Percentiles rank a stretch among this genome's conserved stretches.
phyloP scores from a whole-genome alignment of 2,797 vertebrate genomes.

The Danionella dracula region DNA sequence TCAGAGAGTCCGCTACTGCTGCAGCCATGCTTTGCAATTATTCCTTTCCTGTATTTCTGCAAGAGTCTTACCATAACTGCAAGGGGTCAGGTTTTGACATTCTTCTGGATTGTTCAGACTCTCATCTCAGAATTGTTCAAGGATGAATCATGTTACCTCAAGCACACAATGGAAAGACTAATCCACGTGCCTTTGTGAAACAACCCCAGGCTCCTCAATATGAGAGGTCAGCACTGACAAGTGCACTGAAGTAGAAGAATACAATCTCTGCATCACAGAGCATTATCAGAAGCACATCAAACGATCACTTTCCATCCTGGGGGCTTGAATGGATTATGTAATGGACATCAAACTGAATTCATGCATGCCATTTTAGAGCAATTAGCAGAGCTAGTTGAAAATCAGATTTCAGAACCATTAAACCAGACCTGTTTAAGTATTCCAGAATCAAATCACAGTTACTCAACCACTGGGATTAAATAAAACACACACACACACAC shows the following conservation, averaged over 20 bases:
- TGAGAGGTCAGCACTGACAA: neutral
- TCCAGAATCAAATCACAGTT: too few species aligned
- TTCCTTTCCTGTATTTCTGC: too few species aligned
- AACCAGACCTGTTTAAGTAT: too few species aligned
- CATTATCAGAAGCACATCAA: neutral
- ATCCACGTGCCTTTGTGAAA: neutral
- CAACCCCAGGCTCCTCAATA: neutral
- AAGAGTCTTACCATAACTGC: too few species aligned
- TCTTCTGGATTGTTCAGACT: too few species aligned
- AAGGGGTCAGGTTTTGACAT: too few species aligned
- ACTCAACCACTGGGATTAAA: too few species aligned
- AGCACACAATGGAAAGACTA: neutral
- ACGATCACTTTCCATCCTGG: neutral
- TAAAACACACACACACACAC: too few species aligned
- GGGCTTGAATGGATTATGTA: neutral
- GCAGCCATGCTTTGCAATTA: neutral
- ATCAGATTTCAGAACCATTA: too few species aligned
- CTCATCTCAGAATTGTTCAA: too few species aligned
- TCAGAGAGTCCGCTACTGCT: slow-evolving; percentile 6
- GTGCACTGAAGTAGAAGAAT: slow-evolving; percentile 7
- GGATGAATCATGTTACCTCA: neutral
- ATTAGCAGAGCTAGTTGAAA: too few species aligned
- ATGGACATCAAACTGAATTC: neutral
- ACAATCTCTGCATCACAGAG: neutral
- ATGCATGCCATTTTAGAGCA: too few species aligned